Base-by-base conservation (phyloP, 2,113 vertebrate species). In the Dasypus novemcinctus region DNA sequence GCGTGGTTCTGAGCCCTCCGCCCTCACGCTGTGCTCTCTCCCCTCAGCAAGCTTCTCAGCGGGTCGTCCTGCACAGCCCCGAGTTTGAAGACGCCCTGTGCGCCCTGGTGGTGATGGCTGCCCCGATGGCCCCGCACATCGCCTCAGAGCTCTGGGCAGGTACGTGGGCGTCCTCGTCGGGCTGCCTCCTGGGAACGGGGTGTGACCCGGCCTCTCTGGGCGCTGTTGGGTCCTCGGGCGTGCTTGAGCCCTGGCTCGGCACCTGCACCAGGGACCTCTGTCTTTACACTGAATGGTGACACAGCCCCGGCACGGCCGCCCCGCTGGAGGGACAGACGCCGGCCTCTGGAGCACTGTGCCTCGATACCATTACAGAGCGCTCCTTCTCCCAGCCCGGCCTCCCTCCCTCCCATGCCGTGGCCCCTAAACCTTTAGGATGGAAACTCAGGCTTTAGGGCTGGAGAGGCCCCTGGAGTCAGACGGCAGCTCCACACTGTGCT, bases 71-170 rank as follows among this genome's bases (percentile, higher is more conserved):
- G 33, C 99, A 99, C 98, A 99, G 99, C 43, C 52, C 89, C 38
- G 99, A 99, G 98, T 99, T 99, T 97, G 99, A 99, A 98, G 99
- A 99, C 68, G 98, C 98, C 7, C 98, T 99, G 90, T 98, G 99
- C 49, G 96, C 98, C 0, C 98, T 99, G 90, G 97, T 99, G 85
- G 91, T 99, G 96, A 99, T 99, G 99, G 95, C 98, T 0, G 99
- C 99, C 9, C 99, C 99, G 3, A 98, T 99, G 99, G 99, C 99
- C 72, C 99, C 99, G 1, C 99, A 99, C 96, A 96, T 99, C 78
- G 97, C 99, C 18, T 99, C 99, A 14, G 99, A 99, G 98, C 98
- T 99, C 94, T 99, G 99, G 99, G 98, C 99, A 99, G 99, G 99
- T 99, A 98, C 15, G 98, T 97, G 61, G 38, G 4, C 5, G n/a